These are phyloP conservation scores for Tyria jacobaeae DNA, from an alignment of 2,888 invertebrate species.

Conservation along the genomic window DNA sequence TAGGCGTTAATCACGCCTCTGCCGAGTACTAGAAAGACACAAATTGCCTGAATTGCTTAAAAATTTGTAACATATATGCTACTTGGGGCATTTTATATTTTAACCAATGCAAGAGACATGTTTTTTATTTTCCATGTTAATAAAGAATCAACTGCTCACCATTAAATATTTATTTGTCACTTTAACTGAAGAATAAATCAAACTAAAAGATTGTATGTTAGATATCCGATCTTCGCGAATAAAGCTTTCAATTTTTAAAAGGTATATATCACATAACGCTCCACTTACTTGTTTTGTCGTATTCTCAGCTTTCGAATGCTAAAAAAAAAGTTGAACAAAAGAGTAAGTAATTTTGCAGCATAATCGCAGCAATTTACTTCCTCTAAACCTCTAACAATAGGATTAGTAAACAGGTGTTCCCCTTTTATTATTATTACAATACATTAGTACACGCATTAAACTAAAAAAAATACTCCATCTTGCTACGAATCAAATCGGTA, in stretches of 20 bases:
- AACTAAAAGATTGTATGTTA: not conserved
- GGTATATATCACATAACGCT: not conserved
- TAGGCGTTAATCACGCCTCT: too few relatives aligned
- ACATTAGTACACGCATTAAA: conserved; percentile 82
- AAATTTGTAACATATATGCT: too few relatives aligned
- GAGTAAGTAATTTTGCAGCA: conserved; percentile 57
- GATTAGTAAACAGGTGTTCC: conserved; percentile 81
- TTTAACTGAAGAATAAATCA: not conserved
- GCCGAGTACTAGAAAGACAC: too few relatives aligned
- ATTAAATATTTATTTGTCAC: not conserved
- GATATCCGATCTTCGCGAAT: not conserved
- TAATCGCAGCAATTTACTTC: conserved; percentile 66
- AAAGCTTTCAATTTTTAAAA: not conserved
- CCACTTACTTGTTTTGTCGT: conserved; percentile 27
- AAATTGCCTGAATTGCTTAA: too few relatives aligned
- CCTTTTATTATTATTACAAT: conserved; percentile 80
- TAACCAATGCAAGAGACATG: too few relatives aligned
- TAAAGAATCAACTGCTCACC: not conserved
- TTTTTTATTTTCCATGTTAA: too few relatives aligned
- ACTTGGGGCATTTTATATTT: too few relatives aligned
- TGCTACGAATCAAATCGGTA: conserved; percentile 84
- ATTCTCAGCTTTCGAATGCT: conserved; percentile 24
- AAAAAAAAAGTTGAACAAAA: conserved; percentile 46
- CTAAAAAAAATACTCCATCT: conserved; percentile 75
- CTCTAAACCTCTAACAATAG: conserved; percentile 72